These are phyloP conservation scores for Oscheius onirici DNA, from an alignment of 2,888 invertebrate species.

Conservation along the genomic window DNA sequence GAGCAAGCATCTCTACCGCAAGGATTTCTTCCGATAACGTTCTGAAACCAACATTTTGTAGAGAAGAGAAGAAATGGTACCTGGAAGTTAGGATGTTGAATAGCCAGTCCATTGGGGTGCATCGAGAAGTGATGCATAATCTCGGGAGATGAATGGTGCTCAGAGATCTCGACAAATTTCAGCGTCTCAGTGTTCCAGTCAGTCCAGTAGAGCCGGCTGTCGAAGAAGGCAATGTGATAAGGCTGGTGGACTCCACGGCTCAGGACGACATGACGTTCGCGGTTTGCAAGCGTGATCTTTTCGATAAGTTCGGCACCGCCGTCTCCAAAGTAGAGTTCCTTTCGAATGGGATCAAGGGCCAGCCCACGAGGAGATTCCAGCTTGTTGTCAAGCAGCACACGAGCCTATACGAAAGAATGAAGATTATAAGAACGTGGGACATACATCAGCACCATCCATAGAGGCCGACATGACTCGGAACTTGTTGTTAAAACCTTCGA, in stretches of 20 bases:
- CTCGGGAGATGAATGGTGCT: slow-evolving; percentile 39
- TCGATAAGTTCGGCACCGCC: slow-evolving; percentile 51
- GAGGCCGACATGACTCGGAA: slow-evolving; percentile 92
- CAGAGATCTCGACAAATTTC: slow-evolving; percentile 45
- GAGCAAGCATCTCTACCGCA: too few relatives aligned
- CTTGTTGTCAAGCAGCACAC: slow-evolving; percentile 49
- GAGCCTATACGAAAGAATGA: slow-evolving; percentile 34
- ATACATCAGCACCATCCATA: slow-evolving; percentile 90
- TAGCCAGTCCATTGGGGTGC: slow-evolving; percentile 54
- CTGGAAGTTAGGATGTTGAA: slow-evolving; percentile 56
- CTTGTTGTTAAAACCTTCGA: slow-evolving; percentile 74
- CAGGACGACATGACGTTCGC: slow-evolving; percentile 40
- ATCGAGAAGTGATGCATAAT: slow-evolving; percentile 48
- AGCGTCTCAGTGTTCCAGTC: slow-evolving; percentile 52
- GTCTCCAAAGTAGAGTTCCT: slow-evolving; percentile 57
- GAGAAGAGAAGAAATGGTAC: slow-evolving; percentile 25
- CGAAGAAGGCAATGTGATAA: slow-evolving; percentile 53
- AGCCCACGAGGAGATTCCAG: slow-evolving; percentile 48
- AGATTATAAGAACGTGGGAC: neutral
- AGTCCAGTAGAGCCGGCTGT: slow-evolving; percentile 54
- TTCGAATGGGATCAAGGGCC: slow-evolving; percentile 50
- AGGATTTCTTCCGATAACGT: too few relatives aligned
- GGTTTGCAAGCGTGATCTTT: slow-evolving; percentile 47
- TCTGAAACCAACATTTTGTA: too few relatives aligned
- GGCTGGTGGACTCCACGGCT: slow-evolving; percentile 49